phyloP scores from a whole-genome alignment of 2,888 invertebrate genomes.

The Perizoma affinitatum region DNA sequence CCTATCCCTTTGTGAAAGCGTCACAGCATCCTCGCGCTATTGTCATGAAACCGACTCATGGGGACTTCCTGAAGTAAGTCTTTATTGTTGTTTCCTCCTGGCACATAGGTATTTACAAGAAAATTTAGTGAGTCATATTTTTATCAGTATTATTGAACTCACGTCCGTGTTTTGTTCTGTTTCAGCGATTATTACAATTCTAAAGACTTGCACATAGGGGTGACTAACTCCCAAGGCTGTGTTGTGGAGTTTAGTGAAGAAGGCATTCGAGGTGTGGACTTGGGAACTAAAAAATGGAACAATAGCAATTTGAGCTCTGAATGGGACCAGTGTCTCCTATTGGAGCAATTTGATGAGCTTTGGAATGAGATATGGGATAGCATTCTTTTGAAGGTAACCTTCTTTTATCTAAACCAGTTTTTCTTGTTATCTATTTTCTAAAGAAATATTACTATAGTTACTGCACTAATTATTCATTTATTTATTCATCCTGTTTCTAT shows the following conservation, averaged over 20 bases:
- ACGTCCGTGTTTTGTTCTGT: conserved; percentile 27
- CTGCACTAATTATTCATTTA: too few relatives aligned
- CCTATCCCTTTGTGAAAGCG: conserved; percentile 94
- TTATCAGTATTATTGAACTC: conserved; percentile 25
- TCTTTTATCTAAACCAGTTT: conserved; percentile 17
- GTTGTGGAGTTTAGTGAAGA: conserved; percentile 93
- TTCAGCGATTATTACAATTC: conserved; percentile 91
- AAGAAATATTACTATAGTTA: not conserved
- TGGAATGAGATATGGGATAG: conserved; percentile 92
- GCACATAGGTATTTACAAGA: not conserved
- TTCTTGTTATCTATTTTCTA: conserved; percentile 7
- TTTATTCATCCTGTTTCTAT: too few relatives aligned
- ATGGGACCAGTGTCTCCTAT: conserved; percentile 88
- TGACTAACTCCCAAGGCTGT: conserved; percentile 91
- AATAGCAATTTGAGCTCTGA: conserved; percentile 80
- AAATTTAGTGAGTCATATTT: conserved; percentile 29
- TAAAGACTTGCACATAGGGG: conserved; percentile 95
- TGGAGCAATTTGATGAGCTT: conserved; percentile 87
- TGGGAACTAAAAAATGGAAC: conserved; percentile 86
- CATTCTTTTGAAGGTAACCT: conserved; percentile 83
- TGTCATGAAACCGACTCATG: conserved; percentile 93
- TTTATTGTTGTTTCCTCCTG: conserved; percentile 34
- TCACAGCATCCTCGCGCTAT: conserved; percentile 91
- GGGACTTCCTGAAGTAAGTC: conserved; percentile 93
- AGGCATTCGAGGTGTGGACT: conserved; percentile 85